Conservation (phyloP, 1,140 invertebrate genomes). For the Babylonia areolata region DNA sequence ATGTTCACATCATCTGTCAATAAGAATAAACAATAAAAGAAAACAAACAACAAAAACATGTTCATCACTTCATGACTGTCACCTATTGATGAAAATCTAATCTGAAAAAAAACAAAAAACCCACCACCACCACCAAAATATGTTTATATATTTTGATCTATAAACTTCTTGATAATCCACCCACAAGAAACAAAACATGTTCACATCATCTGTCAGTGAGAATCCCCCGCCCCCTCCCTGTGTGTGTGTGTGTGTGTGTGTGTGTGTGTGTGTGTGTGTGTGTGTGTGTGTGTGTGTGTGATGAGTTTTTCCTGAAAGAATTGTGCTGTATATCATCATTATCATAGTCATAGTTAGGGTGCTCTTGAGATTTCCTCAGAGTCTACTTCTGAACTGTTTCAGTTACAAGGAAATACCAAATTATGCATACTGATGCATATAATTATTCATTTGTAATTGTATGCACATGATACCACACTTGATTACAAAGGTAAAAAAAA, state of each 20-base stretch:
- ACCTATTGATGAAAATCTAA: constrained; percentile 98
- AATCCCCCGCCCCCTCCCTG: no score
- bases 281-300: neutral
- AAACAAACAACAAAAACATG: constrained; percentile 28
- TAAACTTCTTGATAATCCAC: constrained; percentile 97
- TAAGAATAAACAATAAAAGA: constrained; percentile 96
- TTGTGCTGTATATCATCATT: no score
- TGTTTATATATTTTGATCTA: neutral
- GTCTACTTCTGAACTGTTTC: no score
- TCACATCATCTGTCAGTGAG: neutral
- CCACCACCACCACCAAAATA: neutral
- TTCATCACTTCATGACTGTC: neutral
- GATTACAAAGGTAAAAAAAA: no score
- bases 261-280: constrained; percentile 18
- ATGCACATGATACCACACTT: no score
- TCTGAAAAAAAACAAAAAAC: constrained; percentile 86
- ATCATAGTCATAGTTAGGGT: no score
- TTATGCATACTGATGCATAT: no score
- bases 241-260: constrained; percentile 16
- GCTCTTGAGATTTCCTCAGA: no score
- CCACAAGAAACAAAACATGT: constrained; percentile 80
- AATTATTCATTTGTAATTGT: no score
- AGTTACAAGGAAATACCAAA: no score
- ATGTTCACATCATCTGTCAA: constrained; percentile 98
- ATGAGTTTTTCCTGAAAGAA: no score